Evolutionary conservation across 2,888 invertebrate species (phyloP), one percentile per base, ranked within the genome.

Genomic region (Dicyrtomina minuta): DNA sequence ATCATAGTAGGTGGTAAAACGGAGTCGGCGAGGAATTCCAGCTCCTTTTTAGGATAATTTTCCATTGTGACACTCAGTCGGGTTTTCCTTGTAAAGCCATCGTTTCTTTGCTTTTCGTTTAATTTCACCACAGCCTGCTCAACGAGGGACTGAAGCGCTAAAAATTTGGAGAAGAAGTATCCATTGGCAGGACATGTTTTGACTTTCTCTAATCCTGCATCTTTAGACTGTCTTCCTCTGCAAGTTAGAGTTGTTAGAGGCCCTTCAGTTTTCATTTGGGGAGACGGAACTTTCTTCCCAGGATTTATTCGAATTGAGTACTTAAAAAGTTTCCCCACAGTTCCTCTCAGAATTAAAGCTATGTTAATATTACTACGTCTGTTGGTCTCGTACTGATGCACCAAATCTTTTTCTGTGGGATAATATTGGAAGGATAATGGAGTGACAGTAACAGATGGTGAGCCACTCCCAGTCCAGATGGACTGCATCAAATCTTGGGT

Each of bases 241-340:
- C 77, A 77, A 15, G 75, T 74, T 12, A n/a, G n/a, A n/a, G n/a
- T n/a, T n/a, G n/a, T n/a, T n/a, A 71, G 71, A 8, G 71, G 22
- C 6, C 66, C 71, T 4, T 56, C 56, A 22, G 46, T 70, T 53
- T 68, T 85, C 0, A 90, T 89, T 24, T 88, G 86, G 0, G 89
- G 89, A 0, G 88, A 88, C 33, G 86, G 86, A 2, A 51, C 17
- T 75, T 17, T 17, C 12, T 85, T 84, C 5, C 88, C 88, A 8
- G 90, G 89, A 81, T 90, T 89, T 10, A 89, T 88, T 74, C 89
- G 84, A 79, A 90, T 89, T 77, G 89, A 88, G 80, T 90, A 90
- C 73, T 89, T 89, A 80, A 22, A 81, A 33, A 3, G 33, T 33
- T 33, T 33, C 33, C n/a, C n/a, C n/a, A 5, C 4, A 3, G 8